phyloP scores from a whole-genome alignment of 2,888 invertebrate species.

The Metalampra italica region DNA sequence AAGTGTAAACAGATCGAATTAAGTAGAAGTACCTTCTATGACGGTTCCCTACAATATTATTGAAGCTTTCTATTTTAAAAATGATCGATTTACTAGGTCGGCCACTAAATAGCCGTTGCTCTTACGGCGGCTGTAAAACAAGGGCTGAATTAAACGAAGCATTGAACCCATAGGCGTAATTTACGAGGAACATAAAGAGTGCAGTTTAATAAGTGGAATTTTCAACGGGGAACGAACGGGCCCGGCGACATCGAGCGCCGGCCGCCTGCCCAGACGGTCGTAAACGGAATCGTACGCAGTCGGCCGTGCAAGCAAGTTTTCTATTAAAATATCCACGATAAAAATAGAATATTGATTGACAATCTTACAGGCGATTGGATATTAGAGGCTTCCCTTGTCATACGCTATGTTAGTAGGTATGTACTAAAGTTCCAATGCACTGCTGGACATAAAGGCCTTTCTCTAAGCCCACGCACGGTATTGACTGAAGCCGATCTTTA shows the following conservation, averaged over 20 bases:
- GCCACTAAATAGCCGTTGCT: background rate
- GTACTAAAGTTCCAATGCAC: too few relatives aligned
- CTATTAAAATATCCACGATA: constrained; percentile 19
- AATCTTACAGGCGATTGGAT: background rate
- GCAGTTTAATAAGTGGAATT: constrained; percentile 59
- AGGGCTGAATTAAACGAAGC: constrained; percentile 47
- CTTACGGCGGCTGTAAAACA: constrained; percentile 21
- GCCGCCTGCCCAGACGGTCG: constrained; percentile 30
- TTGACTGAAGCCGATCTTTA: too few relatives aligned
- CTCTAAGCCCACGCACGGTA: too few relatives aligned
- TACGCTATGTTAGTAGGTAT: too few relatives aligned
- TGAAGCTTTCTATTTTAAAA: too few relatives aligned
- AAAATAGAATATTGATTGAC: background rate
- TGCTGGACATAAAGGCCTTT: too few relatives aligned
- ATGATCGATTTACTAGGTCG: background rate
- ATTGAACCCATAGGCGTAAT: constrained; percentile 59
- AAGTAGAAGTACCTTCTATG: too few relatives aligned
- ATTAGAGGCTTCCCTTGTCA: background rate
- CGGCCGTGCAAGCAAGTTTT: constrained; percentile 21
- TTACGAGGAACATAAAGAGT: constrained; percentile 60
- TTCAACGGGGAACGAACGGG: constrained; percentile 35
- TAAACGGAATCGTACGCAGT: constrained; percentile 32
- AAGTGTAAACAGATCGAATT: too few relatives aligned
- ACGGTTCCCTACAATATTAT: too few relatives aligned
- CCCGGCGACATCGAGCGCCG: constrained; percentile 22